Base-by-base conservation (phyloP, 2,113 vertebrate genomes). In the Ciconia boyciana region DNA sequence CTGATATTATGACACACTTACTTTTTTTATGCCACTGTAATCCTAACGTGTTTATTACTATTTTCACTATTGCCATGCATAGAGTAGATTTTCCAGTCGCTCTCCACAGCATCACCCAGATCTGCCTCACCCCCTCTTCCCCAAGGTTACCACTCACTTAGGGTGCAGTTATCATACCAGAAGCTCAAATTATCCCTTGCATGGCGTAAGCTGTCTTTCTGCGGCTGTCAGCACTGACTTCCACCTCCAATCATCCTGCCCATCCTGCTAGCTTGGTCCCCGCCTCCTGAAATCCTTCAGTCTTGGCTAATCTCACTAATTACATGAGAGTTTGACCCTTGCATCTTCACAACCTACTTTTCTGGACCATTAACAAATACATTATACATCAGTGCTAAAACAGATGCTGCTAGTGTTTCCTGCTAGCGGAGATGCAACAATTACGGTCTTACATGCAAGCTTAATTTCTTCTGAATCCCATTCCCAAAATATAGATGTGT, bases 171-270 rank as follows among this genome's bases (percentile, higher is more conserved):
- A 52, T 8, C 44, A n/a, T 4, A 43, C n/a, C 43, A 89, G 77
- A 39, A 87, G 43, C 48, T 69, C 76, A 41, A 6, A 32, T 89
- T 57, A 44, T 29, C 65, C 43, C 32, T 61, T 69, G 60, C 36
- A 6, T 19, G 34, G 25, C 0, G 0, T 29, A 51, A 83, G 3
- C 11, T 60, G 16, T 4, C n/a, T 32, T 86, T 61, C 25, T 18
- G 32, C 16, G 29, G 60, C 62, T 93, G 46, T 68, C 93, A 94
- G 43, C 69, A n/a, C 41, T 7, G 24, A 28, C 39, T 83, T 61
- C 68, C 62, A 69, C 36, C 54, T 19, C 29, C 65, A 57, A 25
- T 22, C 57, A 26, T 46, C 46, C 62, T 82, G 51, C 51, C 48
- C 49, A 52, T 55, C 69, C 55, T 52, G 43, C 29, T 21, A 64